phyloP scores from a whole-genome alignment of 2,797 vertebrate genomes.

The Anas bernieri region DNA sequence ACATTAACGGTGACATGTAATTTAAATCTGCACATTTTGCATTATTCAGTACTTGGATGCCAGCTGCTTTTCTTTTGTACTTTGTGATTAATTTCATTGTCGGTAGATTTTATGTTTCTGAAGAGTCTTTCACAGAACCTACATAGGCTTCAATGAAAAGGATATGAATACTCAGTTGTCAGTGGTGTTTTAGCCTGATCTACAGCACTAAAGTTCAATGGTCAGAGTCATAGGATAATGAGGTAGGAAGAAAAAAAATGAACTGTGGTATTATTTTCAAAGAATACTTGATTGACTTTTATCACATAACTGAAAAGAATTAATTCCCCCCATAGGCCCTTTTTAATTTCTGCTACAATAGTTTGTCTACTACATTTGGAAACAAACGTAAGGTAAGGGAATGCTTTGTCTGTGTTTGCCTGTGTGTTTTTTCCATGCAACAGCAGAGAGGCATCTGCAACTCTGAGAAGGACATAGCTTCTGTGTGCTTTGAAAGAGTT shows the following conservation, averaged over 20 bases:
- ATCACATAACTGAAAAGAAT: conserved; percentile 40
- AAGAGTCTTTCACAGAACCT: conserved; percentile 70
- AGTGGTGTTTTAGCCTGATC: conserved; percentile 53
- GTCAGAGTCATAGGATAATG: conserved; percentile 47
- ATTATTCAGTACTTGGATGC: conserved; percentile 74
- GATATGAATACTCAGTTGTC: conserved; percentile 66
- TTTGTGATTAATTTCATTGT: conserved; percentile 80
- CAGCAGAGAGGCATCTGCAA: not conserved
- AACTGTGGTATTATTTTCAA: conserved; percentile 56
- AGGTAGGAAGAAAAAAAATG: conserved; percentile 53
- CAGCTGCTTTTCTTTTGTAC: conserved; percentile 78
- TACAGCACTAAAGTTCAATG: conserved; percentile 58
- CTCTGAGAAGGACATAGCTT: conserved; percentile 48
- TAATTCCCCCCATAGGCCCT: not conserved
- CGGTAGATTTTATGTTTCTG: conserved; percentile 77
- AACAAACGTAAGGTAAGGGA: conserved; percentile 55
- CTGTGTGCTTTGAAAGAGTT: conserved; percentile 51
- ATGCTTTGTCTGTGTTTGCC: conserved; percentile 62
- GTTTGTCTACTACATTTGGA: conserved; percentile 28
- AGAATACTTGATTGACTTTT: conserved; percentile 43
- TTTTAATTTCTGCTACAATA: conserved; percentile 60
- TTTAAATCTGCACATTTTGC: conserved; percentile 74
- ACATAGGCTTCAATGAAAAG: conserved; percentile 54
- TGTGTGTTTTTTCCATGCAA: conserved; percentile 28
- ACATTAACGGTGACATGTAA: conserved; percentile 69